Evolutionary conservation across 1,140 invertebrate genomes (phyloP), one percentile per base, ranked within the genome.

Genomic region (Odontomachus brunneus): DNA sequence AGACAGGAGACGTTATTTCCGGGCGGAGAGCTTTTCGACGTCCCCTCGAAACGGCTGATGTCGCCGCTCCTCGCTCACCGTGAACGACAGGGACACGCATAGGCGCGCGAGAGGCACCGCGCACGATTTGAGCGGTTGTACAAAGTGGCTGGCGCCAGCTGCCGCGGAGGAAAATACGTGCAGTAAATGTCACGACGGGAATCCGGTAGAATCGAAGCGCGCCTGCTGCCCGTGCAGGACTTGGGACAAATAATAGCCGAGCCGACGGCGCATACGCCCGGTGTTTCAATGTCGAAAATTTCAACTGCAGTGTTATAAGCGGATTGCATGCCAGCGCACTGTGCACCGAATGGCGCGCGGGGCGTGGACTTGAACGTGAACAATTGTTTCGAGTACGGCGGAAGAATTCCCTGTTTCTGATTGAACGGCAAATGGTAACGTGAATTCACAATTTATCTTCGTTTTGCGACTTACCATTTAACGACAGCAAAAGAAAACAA

Each of bases 101-200:
- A 59, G 57, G 26, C 15, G 17, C 33, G 19, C 17, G 48, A 63
- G 55, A 62, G 24, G 55, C 26, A 44, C 51, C 38, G 49, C 49
- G 44, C 33, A 24, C 49, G 59, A 72, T 83, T 65, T 29, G 57
- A 87, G 82, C 49, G 22, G 71, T 59, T 62, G 66, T 57, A 48
- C 63, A 26, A 80, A 84, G 69, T 51, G 69, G 71, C 55, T 4
- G 38, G n/a, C 19, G 69, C 86, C 73, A 88, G 82, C 86, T 88
- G 86, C 63, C 59, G 69, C 63, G 63, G 24, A 71, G 24, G 65
- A 84, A 87, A 84, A 88, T 88, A 87, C 80, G 55, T 38, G 29
- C 84, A 33, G 57, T 84, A 87, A 87, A 87, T 59, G 86, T 86
- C 82, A 55, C 51, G 73, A 69, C 44, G 51, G 57, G 44, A 74